Percentiles rank a stretch among this genome's conserved stretches.
phyloP scores from a whole-genome alignment of 2,113 vertebrate genomes.

The Pelmatolapia mariae region DNA sequence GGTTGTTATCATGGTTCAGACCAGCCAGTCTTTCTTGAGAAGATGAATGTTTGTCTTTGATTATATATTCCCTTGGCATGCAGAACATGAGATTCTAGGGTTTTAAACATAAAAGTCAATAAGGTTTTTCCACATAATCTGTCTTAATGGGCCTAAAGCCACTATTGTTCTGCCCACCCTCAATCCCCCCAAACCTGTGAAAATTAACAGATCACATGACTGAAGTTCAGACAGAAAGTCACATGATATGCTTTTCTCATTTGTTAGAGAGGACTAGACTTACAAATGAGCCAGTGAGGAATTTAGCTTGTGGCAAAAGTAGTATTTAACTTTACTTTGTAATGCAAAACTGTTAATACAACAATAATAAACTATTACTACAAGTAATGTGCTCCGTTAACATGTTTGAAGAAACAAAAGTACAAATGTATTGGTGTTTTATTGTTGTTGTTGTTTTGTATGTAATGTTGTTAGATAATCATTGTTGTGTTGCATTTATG shows the following conservation, averaged over 20 bases:
- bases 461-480: neutral
- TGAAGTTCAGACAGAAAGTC: neutral
- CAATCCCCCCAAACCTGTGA: neutral
- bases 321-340: neutral
- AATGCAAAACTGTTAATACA: neutral
- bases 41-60: neutral
- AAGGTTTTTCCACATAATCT: neutral
- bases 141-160: neutral
- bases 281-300: conserved; percentile 13
- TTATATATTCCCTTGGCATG: neutral
- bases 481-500: neutral
- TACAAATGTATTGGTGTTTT: neutral
- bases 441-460: neutral
- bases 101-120: neutral
- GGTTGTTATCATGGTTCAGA: neutral
- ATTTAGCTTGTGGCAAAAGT: neutral
- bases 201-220: neutral
- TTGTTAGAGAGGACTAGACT: neutral
- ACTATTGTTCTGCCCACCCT: neutral
- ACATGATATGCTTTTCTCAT: neutral
- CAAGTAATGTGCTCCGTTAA: neutral
- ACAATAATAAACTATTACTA: neutral
- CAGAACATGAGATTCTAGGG: neutral
- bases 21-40: neutral
- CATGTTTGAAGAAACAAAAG: neutral